These are phyloP conservation scores for Diloba caeruleocephala DNA, from an alignment of 2,888 invertebrate species.

Conservation along the genomic window DNA sequence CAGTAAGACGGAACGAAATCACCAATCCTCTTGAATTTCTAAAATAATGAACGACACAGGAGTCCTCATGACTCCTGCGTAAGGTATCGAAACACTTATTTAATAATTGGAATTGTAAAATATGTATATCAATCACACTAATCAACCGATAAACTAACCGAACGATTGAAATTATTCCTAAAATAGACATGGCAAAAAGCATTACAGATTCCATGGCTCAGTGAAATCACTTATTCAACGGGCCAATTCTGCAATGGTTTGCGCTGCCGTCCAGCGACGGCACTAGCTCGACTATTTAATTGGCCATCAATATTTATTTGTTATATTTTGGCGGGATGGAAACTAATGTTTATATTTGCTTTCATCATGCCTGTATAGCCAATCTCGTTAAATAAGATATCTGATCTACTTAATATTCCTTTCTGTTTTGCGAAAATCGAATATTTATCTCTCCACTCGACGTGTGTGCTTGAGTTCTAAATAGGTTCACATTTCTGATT, in stretches of 20 bases:
- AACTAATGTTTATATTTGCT: neutral
- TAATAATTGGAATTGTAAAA: no score
- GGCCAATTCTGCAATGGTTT: constrained; percentile 53
- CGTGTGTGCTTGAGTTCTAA: constrained; percentile 65
- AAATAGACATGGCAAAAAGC: constrained; percentile 34
- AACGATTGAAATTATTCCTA: constrained; percentile 15
- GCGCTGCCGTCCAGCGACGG: constrained; percentile 36
- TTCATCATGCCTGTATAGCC: neutral
- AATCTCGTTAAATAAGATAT: constrained; percentile 22
- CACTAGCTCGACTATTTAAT: constrained; percentile 60
- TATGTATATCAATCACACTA: no score
- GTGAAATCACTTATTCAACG: constrained; percentile 62
- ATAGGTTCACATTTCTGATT: constrained; percentile 73
- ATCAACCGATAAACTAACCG: neutral
- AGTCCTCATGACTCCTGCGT: no score
- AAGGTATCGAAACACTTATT: no score
- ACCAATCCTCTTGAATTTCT: constrained; percentile 72
- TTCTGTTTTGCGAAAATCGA: constrained; percentile 39
- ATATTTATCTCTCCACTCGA: constrained; percentile 50
- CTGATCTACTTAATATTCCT: constrained; percentile 31
- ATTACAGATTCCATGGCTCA: constrained; percentile 41
- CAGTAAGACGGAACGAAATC: constrained; percentile 61
- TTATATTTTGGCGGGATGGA: constrained; percentile 26
- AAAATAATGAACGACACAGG: constrained; percentile 62
- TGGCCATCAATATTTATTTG: constrained; percentile 63